Evolutionary conservation across 2,888 invertebrate species (phyloP), one percentile per base, ranked within the genome.

Genomic region (Nezara viridula): DNA sequence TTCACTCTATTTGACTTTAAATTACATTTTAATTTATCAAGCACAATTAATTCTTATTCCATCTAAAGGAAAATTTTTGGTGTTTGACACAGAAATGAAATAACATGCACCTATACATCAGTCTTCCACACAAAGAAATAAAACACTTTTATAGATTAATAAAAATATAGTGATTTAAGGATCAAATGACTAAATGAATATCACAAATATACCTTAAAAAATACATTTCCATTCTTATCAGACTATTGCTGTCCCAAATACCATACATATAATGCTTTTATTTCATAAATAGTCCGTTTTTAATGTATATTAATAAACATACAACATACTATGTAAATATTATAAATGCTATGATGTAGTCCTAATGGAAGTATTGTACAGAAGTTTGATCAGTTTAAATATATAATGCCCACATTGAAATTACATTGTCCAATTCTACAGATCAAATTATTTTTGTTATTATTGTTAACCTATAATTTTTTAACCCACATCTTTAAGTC

Each of bases 61-160:
- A 81, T 44, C 44, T 47, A 81, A 47, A n/a, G 44, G 14, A 81
- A 81, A 24, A 47, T 44, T n/a, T 81, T 81, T 81, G 81, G 81
- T 81, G 81, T 44, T 47, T n/a, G 5, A 44, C 14, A 44, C 21
- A n/a, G 81, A 81, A 81, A 81, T 81, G 44, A 77, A 40, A 77
- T 77, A 77, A 73, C 37, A 73, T 47, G 81, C 81, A 81, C 44
- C 81, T 81, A 81, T 81, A 81, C 44, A 81, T 81, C 81, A 81
- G 81, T 81, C 81, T 81, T 81, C n/a, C 81, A 81, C 81, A 47
- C 81, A 19, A 81, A 81, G 44, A 14, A 81, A 81, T n/a, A 44
- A 77, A 77, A 47, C 81, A 81, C 44, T 81, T 81, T 81, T 81
- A 81, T 81, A 81, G n/a, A 81, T 81, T 47, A 24, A 44, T 40